Base-by-base conservation (phyloP, 2,888 invertebrate species). In the Erebia palarica region DNA sequence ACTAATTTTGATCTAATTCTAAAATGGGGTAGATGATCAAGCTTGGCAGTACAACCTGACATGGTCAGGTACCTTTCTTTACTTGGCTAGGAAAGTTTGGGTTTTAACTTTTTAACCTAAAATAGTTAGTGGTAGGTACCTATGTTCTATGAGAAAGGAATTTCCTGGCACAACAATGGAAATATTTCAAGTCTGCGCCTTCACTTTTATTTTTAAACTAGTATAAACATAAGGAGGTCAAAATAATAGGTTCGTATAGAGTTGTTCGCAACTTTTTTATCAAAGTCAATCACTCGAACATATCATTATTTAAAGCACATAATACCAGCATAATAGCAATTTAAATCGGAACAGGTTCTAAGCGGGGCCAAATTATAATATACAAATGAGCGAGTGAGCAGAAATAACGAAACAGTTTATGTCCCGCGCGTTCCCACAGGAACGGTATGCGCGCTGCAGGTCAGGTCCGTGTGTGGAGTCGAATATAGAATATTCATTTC, bases 381-480 rank as follows among this genome's bases (percentile, higher is more conserved):
- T 89, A 92, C 89, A 91, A 92, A 91, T 91, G 91, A 92, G 89
- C 84, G 87, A 89, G 86, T 89, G 88, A 91, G 91, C 91, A 92
- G 90, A 92, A 91, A 92, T 90, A 92, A 91, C 91, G 85, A 90
- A 91, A 91, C 91, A 87, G 91, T 92, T 93, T 92, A 92, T 89
- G 91, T 91, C 89, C 85, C 83, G 89, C 82, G 82, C 88, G 91
- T 93, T 93, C 92, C 92, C 93, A 93, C 91, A 93, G 93, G 92
- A 92, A 92, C 90, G 90, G 90, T 90, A 90, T 90, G 91, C 91
- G 90, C 84, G 79, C 79, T 75, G 73, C 71, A 65, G 85, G 75
- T 85, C 84, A 82, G 77, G 27, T 80, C 51, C 16, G 16, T 14
- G 88, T 88, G 86, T 78, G 75, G 80, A 72, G 58, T 77, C 55